These are phyloP conservation scores for Siniperca undulata DNA, from an alignment of 2,797 vertebrate species.

Conservation along the genomic window DNA sequence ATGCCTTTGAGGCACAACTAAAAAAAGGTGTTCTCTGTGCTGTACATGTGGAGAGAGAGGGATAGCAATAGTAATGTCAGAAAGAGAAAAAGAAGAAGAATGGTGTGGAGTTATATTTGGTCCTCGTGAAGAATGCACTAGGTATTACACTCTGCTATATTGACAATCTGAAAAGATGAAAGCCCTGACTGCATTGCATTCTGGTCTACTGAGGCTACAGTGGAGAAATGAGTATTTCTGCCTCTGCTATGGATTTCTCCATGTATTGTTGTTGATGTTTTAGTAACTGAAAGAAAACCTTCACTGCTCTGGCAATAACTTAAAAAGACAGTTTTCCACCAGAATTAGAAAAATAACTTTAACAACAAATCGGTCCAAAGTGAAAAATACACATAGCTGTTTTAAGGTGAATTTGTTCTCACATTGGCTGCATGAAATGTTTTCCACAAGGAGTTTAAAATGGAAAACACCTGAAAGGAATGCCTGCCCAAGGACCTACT, in stretches of 20 bases:
- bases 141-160: background rate
- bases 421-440: conserved; percentile 6
- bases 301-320: conserved; percentile 8
- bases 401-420: background rate
- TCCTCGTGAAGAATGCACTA: background rate
- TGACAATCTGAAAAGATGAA: conserved; percentile 7
- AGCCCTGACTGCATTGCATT: conserved; percentile 18
- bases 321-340: background rate
- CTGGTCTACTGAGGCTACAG: background rate
- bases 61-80: background rate
- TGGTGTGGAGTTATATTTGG: conserved; percentile 4
- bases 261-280: conserved; percentile 7
- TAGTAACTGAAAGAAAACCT: background rate
- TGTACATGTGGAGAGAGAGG: background rate
- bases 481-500: background rate
- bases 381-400: background rate
- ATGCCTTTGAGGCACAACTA: background rate
- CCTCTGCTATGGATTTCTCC: conserved; percentile 7
- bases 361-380: conserved; percentile 12
- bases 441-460: background rate
- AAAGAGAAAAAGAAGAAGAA: background rate
- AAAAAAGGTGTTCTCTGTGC: background rate
- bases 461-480: conserved; percentile 3
- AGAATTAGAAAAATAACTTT: conserved; percentile 18
- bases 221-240: background rate